Base-by-base conservation (phyloP, 2,888 invertebrate species). In the Drosophila nr. fundita region DNA sequence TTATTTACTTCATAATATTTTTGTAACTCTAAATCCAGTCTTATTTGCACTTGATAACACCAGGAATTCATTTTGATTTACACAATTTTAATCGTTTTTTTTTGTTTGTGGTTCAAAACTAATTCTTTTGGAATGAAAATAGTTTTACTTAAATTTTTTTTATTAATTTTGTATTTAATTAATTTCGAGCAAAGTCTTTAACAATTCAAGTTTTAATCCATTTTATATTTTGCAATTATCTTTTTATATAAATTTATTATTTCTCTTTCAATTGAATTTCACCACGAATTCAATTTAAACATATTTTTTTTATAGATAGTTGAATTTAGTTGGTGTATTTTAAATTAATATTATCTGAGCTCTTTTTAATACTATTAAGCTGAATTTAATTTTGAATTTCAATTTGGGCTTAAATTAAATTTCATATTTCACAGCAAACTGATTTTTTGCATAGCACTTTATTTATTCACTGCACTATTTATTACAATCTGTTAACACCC, bases 401-500 rank as follows among this genome's bases (percentile, higher is more conserved):
- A 5, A 21, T 21, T 42, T 42, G 3, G 3, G 1, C 42, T 42
- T 42, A 15, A 45, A 45, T 45, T 21, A 15, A 24, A 45, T 24
- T 24, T 15, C 24, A 24, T 24, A 45, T 45, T 45, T 45, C 4
- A 15, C 24, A 45, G 4, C 4, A 24, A 45, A 15, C 15, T 24
- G 15, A 45, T 45, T 49, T 27, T 5, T 27, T 27, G 49, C 5
- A 10, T 24, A 75, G 83, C 64, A 53, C 68, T 74, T 64, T 80
- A 76, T 72, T 76, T 72, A 76, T 76, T 78, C 70, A 72, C 74
- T 72, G 18, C 58, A 65, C 63, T 62, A 55, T 54, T 59, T 52
- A 58, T 40, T 42, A 6, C 24, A 21, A 21, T 45, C 21, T 21
- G 29, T 24, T 27, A 4, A 21, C 36, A 24, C 45, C 11, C 45